phyloP scores from a whole-genome alignment of 1,140 invertebrate species.

The Drosophila nebulosa region DNA sequence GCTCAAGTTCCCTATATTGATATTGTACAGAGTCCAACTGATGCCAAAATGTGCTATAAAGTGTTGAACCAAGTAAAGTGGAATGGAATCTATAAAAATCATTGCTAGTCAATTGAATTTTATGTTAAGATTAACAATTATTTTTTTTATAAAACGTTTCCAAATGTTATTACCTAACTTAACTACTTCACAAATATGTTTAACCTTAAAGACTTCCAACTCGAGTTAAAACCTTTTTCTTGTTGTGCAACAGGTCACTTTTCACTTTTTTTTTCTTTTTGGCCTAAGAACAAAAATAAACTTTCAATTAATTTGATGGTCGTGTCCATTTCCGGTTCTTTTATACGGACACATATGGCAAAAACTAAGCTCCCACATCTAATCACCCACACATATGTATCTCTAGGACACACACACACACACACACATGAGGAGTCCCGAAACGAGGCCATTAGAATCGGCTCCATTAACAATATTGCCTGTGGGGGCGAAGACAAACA shows the following conservation, averaged over 20 bases:
- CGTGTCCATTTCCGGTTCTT: slow-evolving; percentile 26
- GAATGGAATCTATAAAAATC: no score
- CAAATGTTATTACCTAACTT: no score
- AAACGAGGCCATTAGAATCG: slow-evolving; percentile 61
- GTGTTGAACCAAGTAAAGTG: no score
- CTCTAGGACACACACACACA: background rate
- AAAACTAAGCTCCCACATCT: background rate
- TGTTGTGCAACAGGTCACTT: slow-evolving; percentile 41
- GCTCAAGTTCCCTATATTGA: no score
- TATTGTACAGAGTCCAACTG: no score
- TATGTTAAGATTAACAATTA: no score
- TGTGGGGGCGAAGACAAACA: slow-evolving; percentile 1
- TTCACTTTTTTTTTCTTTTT: background rate
- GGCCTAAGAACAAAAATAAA: slow-evolving; percentile 14
- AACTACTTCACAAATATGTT: no score
- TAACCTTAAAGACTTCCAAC: no score
- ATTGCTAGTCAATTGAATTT: no score
- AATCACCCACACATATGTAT: background rate
- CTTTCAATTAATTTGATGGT: slow-evolving; percentile 63
- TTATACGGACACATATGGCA: slow-evolving; percentile 50
- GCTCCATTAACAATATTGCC: slow-evolving; percentile 74
- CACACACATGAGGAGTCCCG: background rate
- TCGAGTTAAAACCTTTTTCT: background rate
- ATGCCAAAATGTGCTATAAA: no score
- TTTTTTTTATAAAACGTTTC: no score